Percentiles rank a stretch among this genome's conserved stretches.
These are phyloP conservation scores for Acinonyx jubatus DNA, from an alignment of 2,113 vertebrate species.

Conservation along the genomic window DNA sequence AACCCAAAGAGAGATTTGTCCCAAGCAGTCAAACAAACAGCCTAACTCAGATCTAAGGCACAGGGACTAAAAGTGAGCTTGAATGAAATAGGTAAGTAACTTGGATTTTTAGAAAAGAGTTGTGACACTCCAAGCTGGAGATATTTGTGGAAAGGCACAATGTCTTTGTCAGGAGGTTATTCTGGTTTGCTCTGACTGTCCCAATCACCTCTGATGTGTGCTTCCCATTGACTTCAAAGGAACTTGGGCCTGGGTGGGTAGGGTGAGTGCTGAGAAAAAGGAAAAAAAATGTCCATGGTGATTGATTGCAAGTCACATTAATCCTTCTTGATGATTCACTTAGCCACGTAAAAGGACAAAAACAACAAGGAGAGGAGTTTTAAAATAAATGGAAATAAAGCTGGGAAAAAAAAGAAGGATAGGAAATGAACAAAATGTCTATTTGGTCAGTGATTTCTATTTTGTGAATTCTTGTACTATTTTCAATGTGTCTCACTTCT, in stretches of 20 bases:
- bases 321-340: conserved; percentile 13
- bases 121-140: neutral
- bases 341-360: neutral
- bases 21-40: conserved; percentile 41
- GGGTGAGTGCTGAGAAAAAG: neutral
- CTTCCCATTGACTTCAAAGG: conserved; percentile 35
- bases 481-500: conserved; percentile 38
- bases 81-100: neutral
- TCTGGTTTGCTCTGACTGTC: neutral
- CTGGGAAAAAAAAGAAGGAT: neutral
- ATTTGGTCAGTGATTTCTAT: conserved; percentile 30
- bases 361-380: neutral
- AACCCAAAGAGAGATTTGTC: conserved; percentile 45
- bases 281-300: neutral
- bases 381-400: conserved; percentile 43
- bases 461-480: conserved; percentile 54
- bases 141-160: conserved; percentile 23
- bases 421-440: neutral
- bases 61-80: neutral
- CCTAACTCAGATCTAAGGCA: neutral
- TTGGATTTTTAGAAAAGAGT: neutral
- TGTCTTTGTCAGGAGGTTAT: conserved; percentile 25
- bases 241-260: neutral
- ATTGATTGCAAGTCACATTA: conserved; percentile 40
- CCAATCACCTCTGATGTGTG: neutral